Evolutionary conservation across 2,797 vertebrate genomes (phyloP), one percentile per base, ranked within the genome.

Genomic region (Orientallactaga sibirica): DNA sequence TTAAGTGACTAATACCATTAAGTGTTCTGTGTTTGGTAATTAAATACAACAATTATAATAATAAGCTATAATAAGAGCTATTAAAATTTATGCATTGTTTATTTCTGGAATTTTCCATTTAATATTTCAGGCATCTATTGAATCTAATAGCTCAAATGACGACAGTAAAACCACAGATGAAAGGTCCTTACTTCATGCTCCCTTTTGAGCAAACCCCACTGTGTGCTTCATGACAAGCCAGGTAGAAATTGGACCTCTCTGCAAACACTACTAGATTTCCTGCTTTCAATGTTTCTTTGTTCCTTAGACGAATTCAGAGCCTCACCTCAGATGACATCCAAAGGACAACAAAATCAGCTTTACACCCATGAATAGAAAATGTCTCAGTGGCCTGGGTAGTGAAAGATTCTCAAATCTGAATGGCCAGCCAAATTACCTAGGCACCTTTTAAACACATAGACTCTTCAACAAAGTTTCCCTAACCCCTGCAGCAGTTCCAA

Each of bases 401-500:
- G 37, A 19, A 48, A n/a, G 9, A 2, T 85, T 80, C 61, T 58
- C 76, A 70, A 33, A 77, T 24, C 33, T 19, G 6, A 27, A 9
- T 74, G 48, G 9, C 66, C 64, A 84, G 10, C 11, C 52, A 27
- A 55, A 70, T 77, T 15, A 55, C 27, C 12, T 25, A 0, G 18
- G 20, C 27, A 15, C 4, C 33, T 71, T 25, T 90, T 19, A 66
- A 82, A 80, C 5, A 33, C 9, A 3, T 0, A 5, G 52, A 41
- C 24, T 22, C 61, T 25, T 0, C 16, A 82, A 25, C 1, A 0
- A 19, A 66, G 18, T 48, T 48, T 48, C 48, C 48, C n/a, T 41
- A 41, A 10, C 2, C 22, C 2, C 16, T 16, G 16, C 2, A 0
- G 7, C 0, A 0, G 5, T 15, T 52, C 37, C 19, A 0, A 7